phyloP scores from a whole-genome alignment of 2,888 invertebrate genomes.

The Euplagia quadripunctaria region DNA sequence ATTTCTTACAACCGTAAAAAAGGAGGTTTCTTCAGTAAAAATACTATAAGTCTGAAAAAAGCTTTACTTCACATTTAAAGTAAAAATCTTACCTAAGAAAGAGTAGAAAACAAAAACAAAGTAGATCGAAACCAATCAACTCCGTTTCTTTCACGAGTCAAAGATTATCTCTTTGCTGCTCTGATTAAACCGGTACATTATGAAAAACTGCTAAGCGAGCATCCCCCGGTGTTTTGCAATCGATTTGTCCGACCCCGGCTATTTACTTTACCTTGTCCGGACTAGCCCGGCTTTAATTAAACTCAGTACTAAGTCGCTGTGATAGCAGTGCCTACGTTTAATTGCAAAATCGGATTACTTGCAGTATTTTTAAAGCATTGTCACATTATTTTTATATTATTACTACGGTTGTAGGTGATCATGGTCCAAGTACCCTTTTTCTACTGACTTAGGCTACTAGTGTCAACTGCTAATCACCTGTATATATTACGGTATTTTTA shows the following conservation, averaged over 20 bases:
- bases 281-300: constrained; percentile 54
- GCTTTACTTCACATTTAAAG: background rate
- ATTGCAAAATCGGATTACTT: constrained; percentile 47
- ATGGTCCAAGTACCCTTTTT: background rate
- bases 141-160: constrained; percentile 29
- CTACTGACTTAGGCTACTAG: background rate
- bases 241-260: constrained; percentile 47
- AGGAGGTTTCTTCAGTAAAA: background rate
- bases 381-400: constrained; percentile 29
- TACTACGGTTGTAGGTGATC: background rate
- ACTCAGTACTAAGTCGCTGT: constrained; percentile 51
- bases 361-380: constrained; percentile 35
- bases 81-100: background rate
- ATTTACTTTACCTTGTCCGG: constrained; percentile 45
- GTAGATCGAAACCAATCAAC: constrained; percentile 29
- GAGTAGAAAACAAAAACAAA: constrained; percentile 24
- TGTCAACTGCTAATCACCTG: background rate
- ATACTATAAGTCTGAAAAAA: background rate
- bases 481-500: too few relatives aligned
- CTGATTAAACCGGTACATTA: constrained; percentile 45
- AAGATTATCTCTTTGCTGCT: constrained; percentile 42
- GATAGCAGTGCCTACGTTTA: constrained; percentile 49
- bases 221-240: constrained; percentile 42
- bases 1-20: too few relatives aligned
- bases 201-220: constrained; percentile 46